Evolutionary conservation across 2,113 vertebrate species (phyloP).

Genomic region (Toxostoma redivivum): DNA sequence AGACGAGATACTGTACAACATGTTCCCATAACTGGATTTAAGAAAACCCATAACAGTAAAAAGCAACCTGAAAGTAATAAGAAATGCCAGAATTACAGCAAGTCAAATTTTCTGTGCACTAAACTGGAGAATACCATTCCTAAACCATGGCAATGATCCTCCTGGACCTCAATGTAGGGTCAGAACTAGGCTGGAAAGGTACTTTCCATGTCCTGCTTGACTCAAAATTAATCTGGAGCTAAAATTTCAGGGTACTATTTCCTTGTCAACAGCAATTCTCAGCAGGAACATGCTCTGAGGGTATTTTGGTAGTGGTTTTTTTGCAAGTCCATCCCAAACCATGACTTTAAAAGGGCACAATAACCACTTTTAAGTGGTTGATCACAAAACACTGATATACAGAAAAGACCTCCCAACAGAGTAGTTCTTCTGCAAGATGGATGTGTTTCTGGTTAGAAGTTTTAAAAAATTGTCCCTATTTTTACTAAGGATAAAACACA

Average conservation of each 20-base stretch:
- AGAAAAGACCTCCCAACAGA: background rate
- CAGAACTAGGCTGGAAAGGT: background rate
- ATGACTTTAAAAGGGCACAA: background rate
- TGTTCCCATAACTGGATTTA: background rate
- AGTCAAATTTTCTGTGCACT: background rate
- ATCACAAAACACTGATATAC: background rate
- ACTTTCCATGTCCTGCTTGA: background rate
- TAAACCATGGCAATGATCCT: background rate
- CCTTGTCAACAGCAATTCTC: background rate
- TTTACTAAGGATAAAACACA: background rate
- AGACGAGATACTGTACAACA: background rate
- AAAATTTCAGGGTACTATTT: background rate
- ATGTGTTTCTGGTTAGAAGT: background rate
- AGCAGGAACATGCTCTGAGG: fast-evolving
- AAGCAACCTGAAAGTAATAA: background rate
- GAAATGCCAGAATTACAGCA: background rate
- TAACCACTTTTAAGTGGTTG: background rate
- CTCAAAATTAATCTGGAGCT: background rate
- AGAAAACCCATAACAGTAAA: background rate
- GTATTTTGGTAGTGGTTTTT: background rate
- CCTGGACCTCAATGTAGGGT: background rate
- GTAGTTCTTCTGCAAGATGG: background rate
- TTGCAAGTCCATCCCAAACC: background rate
- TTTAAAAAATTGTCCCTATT: background rate
- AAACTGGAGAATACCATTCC: background rate